Conservation (phyloP, 2,888 invertebrate species). For the Chrysodeixis includens region DNA sequence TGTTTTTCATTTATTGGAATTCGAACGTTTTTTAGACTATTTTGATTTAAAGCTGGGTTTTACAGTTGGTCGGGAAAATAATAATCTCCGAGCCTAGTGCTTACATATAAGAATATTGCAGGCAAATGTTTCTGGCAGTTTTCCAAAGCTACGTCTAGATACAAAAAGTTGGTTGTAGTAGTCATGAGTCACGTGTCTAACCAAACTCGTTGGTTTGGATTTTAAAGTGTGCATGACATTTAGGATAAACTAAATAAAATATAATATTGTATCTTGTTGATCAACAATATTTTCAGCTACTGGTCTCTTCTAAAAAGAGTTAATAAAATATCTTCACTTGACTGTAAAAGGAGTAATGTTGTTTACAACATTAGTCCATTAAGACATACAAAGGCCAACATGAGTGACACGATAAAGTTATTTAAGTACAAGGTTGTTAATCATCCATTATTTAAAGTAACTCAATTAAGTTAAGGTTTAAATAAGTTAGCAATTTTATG, state of each 20-base stretch:
- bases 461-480: slow-evolving; percentile 33
- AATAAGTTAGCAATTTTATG: slow-evolving; percentile 21
- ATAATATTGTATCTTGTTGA: slow-evolving; percentile 11
- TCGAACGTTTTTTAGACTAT: slow-evolving; percentile 27
- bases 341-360: slow-evolving; percentile 36
- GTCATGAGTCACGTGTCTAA: slow-evolving; percentile 29
- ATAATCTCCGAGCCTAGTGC: slow-evolving; percentile 9
- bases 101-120: slow-evolving; percentile 24
- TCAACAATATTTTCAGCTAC: slow-evolving; percentile 11
- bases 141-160: slow-evolving; percentile 36
- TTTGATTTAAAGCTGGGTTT: slow-evolving; percentile 24
- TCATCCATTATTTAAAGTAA: slow-evolving; percentile 38
- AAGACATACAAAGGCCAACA: slow-evolving; percentile 20
- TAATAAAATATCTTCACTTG: slow-evolving; percentile 21
- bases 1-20: slow-evolving; percentile 31
- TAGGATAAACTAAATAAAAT: not conserved
- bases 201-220: slow-evolving; percentile 17
- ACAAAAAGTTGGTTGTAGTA: slow-evolving; percentile 20
- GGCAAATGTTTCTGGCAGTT: slow-evolving; percentile 27
- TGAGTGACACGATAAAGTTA: slow-evolving; percentile 34
- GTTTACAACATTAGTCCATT: no score
- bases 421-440: slow-evolving; percentile 47
- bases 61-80: slow-evolving; percentile 14
- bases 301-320: slow-evolving; percentile 21
- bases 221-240: slow-evolving; percentile 13